phyloP scores from a whole-genome alignment of 2,113 vertebrate species.

The Nesogale talazaci region DNA sequence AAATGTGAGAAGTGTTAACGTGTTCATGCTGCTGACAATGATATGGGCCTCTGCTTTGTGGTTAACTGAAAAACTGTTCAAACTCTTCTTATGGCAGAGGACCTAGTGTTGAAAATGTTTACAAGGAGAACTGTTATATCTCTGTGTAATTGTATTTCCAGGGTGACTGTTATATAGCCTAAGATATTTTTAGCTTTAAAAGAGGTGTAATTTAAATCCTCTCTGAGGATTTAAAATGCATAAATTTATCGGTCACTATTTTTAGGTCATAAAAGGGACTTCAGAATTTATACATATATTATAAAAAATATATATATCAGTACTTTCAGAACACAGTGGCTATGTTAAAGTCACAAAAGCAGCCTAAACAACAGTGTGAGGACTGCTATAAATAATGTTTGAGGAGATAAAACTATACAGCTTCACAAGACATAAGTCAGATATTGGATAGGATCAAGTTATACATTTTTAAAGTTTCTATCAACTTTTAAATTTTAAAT shows the following conservation, averaged over 20 bases:
- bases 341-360: background rate
- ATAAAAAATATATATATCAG: constrained; percentile 1
- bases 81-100: background rate
- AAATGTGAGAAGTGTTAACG: constrained; percentile 14
- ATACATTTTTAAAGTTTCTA: background rate
- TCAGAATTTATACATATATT: background rate
- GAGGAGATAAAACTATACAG: background rate
- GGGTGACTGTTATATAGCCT: background rate
- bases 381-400: background rate
- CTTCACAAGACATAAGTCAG: background rate
- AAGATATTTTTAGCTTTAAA: background rate
- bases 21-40: background rate
- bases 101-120: background rate
- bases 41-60: constrained; percentile 3
- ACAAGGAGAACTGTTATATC: background rate
- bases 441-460: background rate
- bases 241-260: background rate
- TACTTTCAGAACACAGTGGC: constrained; percentile 39
- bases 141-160: constrained; percentile 25
- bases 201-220: constrained; percentile 7
- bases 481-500: constrained; percentile 29
- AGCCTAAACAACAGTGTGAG: background rate
- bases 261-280: constrained; percentile 21
- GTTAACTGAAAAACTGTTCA: constrained; percentile 4
- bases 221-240: constrained; percentile 29